Base-by-base conservation (phyloP, 2,888 invertebrate genomes). In the Lamproptera curius region DNA sequence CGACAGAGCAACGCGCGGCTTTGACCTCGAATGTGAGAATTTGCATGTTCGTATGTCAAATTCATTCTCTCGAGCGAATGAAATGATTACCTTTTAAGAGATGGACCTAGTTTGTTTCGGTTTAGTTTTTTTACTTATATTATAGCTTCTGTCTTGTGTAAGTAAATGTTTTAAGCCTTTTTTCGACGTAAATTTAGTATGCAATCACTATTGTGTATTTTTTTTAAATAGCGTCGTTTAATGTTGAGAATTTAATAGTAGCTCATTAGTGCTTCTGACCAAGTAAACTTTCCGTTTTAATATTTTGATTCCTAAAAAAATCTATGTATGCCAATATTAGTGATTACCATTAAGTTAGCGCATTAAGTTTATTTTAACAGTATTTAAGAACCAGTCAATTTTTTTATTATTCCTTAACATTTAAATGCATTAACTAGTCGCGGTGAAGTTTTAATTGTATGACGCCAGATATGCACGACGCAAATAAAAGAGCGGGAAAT, bases 1-100 rank as follows among this genome's bases (percentile, higher is more conserved):
- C 17, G 6, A 10, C 45, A 34, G 11, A 40, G n/a, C 46, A 40
- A 31, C 31, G 26, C 35, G 26, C 34, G 23, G 34, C 40, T 46
- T 46, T 40, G 46, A 35, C 46, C 40, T 28, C 46, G 13, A 36
- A 46, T 41, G 41, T 28, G 35, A 16, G 16, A 41, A 46, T 36
- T 46, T 16, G 41, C 34, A 41, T 43, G 43, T 36, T 43, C 43
- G 26, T 26, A 23, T 43, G 26, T 36, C 16, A 16, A 33, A 42
- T 31, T 13, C 11, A 11, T 31, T 31, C 31, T 31, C 31, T 31
- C n/a, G 31, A n/a, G 9, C 28, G 13, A n/a, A 31, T 31, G n/a
- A n/a, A n/a, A n/a, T n/a, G n/a, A n/a, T n/a, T n/a, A n/a, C n/a
- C n/a, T n/a, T n/a, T n/a, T n/a, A n/a, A n/a, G n/a, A n/a, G n/a